Base-by-base conservation (phyloP, 1,140 invertebrate species). In the Bicyclus anynana region DNA sequence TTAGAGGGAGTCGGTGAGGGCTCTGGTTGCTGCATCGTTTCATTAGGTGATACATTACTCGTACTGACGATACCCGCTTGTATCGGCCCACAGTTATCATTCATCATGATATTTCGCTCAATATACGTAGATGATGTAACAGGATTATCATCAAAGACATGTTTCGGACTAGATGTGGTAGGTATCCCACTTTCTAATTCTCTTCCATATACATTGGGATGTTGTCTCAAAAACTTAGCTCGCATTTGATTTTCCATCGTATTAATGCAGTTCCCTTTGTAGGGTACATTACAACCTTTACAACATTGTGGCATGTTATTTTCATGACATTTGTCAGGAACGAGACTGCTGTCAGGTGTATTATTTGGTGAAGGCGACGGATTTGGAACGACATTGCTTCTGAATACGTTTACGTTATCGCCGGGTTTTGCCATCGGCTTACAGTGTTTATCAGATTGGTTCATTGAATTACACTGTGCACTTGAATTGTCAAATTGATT, bases 31-130 rank as follows among this genome's bases (percentile, higher is more conserved):
- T 79, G 77, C 42, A 88, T 64, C 1, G 88, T 91, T 52, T 93
- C 91, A 10, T 91, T 87, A 0, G 92, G 92, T 5, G 93, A 93
- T 12, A 93, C 92, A 65, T 94, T 93, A 77, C 93, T 94, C 1
- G 94, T 94, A 67, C 93, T 94, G 4, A 95, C 92, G 6, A 93
- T 92, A 1, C 93, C 93, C 12, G 93, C 93, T 83, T 94, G 93
- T 58, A 94, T 94, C 0, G 93, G 94, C 0, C 84, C 85, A 59
- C 92, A 89, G 10, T 91, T 90, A 73, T 94, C 90, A 35, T 89
- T 82, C 59, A 89, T 74, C 59, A 88, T 65, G 40, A 85, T 77
- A 65, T 89, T 89, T 65, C 91, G 90, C 29, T 94, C 93, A 1
- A 90, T 89, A 62, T 91, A 93, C 1, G 93, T 93, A 0, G 93